These are phyloP conservation scores for Dryoscopus gambensis DNA, from an alignment of 2,113 vertebrate genomes.

Conservation along the genomic window DNA sequence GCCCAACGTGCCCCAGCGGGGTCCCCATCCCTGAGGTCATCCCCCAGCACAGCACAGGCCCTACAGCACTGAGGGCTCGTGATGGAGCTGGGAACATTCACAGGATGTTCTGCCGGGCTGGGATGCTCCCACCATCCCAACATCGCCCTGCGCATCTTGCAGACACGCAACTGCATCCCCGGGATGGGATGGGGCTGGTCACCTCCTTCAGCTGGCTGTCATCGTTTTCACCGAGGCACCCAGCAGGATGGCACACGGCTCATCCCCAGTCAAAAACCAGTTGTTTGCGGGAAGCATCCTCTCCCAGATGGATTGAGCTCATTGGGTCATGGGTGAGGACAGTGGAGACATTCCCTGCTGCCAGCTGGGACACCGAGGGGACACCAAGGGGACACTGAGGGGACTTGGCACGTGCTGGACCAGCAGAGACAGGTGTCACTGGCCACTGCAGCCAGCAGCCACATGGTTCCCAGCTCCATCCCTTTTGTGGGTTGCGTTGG, in stretches of 20 bases:
- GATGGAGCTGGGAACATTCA: rapidly evolving
- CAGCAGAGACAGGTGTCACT: rapidly evolving
- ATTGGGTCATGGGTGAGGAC: rapidly evolving
- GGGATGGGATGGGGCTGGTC: background rate
- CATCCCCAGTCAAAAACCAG: rapidly evolving
- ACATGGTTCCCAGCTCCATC: background rate
- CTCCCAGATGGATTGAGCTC: background rate
- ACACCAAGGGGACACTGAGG: background rate
- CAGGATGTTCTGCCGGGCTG: background rate
- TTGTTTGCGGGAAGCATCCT: background rate
- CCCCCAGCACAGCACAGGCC: background rate
- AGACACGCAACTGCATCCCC: background rate
- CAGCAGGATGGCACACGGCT: background rate
- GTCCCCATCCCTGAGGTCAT: too few species aligned
- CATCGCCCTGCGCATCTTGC: rapidly evolving
- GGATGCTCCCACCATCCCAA: background rate
- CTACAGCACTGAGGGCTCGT: rapidly evolving
- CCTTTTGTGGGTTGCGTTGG: background rate
- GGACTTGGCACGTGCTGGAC: rapidly evolving
- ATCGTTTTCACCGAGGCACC: background rate
- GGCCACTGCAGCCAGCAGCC: background rate
- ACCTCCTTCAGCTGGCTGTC: background rate
- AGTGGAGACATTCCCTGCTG: background rate
- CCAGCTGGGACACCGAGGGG: rapidly evolving
- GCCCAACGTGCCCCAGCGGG: rapidly evolving